Evolutionary conservation across 2,797 vertebrate species (phyloP).

Genomic region (Mycteria americana): DNA sequence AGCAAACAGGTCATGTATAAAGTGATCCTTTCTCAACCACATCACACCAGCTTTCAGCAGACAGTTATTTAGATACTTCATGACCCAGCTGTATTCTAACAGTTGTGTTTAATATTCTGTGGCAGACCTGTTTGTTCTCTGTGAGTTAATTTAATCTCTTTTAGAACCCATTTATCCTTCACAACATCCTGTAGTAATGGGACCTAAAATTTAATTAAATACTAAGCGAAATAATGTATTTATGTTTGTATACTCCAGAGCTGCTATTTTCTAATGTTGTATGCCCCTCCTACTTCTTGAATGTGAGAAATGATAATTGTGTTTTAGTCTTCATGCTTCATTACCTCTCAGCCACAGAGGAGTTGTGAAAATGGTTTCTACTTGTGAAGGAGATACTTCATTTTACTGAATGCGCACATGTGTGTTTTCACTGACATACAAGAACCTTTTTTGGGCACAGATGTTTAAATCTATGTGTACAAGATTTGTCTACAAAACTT

Average conservation of each 20-base stretch:
- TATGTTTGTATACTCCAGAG: constrained; percentile 3
- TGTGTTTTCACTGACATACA: not conserved
- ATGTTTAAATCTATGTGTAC: not conserved
- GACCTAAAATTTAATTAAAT: constrained; percentile 10
- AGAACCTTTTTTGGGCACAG: not conserved
- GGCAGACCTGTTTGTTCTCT: not conserved
- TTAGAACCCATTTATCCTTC: not conserved
- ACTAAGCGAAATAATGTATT: not conserved
- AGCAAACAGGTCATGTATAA: not conserved
- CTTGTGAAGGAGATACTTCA: not conserved
- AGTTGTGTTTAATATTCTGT: not conserved
- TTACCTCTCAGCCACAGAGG: not conserved
- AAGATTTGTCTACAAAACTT: not conserved
- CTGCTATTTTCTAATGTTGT: not conserved
- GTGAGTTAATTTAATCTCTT: not conserved
- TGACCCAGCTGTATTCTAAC: not conserved
- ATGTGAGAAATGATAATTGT: not conserved
- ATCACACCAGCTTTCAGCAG: not conserved
- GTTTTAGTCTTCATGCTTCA: not conserved
- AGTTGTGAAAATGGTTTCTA: not conserved
- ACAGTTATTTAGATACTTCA: not conserved
- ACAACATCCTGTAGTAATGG: constrained; percentile 14
- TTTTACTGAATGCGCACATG: not conserved
- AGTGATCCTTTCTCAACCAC: not conserved
- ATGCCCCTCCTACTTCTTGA: not conserved